phyloP scores from a whole-genome alignment of 2,797 vertebrate species.

The Phaenicophaeus curvirostris region DNA sequence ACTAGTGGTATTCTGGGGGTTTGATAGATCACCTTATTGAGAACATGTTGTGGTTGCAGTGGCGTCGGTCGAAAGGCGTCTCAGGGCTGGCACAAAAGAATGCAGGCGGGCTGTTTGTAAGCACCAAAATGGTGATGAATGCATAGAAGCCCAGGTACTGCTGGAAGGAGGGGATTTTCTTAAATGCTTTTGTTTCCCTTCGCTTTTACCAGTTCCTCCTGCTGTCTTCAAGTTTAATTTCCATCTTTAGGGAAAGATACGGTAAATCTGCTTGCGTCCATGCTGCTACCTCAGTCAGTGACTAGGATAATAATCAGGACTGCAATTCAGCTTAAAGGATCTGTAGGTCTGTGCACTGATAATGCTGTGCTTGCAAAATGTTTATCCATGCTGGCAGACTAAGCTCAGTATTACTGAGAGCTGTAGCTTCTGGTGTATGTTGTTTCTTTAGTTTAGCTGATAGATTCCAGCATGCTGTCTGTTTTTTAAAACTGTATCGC shows the following conservation, averaged over 20 bases:
- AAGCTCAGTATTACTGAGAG: neutral
- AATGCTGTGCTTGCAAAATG: neutral
- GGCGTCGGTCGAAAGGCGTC: neutral
- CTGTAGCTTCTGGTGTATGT: neutral
- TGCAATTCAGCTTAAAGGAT: slow-evolving; percentile 52
- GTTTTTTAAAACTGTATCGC: neutral
- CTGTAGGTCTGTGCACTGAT: neutral
- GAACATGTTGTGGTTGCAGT: neutral
- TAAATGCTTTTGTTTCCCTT: neutral
- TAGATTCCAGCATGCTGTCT: neutral
- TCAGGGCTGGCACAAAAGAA: neutral
- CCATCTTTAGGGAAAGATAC: neutral
- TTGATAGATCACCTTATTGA: neutral
- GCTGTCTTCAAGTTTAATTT: neutral
- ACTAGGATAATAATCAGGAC: neutral
- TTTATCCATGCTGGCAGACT: neutral
- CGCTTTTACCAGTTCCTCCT: neutral
- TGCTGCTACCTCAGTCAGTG: neutral
- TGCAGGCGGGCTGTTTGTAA: neutral
- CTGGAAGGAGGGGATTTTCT: neutral
- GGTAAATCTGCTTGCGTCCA: neutral
- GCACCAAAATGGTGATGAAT: neutral
- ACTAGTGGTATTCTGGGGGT: neutral
- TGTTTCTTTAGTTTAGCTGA: neutral
- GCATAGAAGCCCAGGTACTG: neutral